Conservation (phyloP, 2,888 invertebrate species). For the Craniophora ligustri region DNA sequence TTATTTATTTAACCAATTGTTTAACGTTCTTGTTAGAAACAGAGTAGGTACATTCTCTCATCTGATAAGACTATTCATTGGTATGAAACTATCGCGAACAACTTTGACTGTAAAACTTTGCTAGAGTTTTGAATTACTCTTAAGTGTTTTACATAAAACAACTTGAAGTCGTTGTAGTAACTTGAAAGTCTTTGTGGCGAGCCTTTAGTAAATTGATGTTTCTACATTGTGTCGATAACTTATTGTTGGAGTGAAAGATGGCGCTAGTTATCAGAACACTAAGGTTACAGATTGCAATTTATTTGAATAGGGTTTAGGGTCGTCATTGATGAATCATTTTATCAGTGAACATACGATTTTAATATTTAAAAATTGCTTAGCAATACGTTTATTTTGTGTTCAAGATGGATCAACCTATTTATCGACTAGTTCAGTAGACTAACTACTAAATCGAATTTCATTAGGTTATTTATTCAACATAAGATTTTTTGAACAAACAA, state of each 20-base stretch:
- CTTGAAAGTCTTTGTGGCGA: slow-evolving; percentile 25
- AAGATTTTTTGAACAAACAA: too few relatives aligned
- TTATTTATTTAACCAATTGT: too few relatives aligned
- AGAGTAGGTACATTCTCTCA: background rate
- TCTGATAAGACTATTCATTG: background rate
- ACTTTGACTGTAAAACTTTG: slow-evolving; percentile 6
- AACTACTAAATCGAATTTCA: too few relatives aligned
- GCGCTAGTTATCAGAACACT: slow-evolving; percentile 14
- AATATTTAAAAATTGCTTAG: too few relatives aligned
- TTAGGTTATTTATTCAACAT: too few relatives aligned
- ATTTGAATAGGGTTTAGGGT: too few relatives aligned
- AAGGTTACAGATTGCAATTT: background rate
- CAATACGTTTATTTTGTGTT: too few relatives aligned
- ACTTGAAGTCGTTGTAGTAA: slow-evolving; percentile 34
- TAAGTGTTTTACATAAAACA: slow-evolving; percentile 40
- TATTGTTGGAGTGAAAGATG: slow-evolving; percentile 24
- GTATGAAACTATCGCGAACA: background rate
- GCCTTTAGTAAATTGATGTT: slow-evolving; percentile 37
- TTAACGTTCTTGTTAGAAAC: background rate
- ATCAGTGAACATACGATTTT: too few relatives aligned
- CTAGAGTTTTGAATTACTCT: slow-evolving; percentile 19
- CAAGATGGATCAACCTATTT: too few relatives aligned
- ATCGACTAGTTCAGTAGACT: too few relatives aligned
- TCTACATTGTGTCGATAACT: slow-evolving; percentile 26
- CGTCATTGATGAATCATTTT: background rate